Base-by-base conservation (phyloP, 2,888 invertebrate genomes). In the Latrodectus elegans region DNA sequence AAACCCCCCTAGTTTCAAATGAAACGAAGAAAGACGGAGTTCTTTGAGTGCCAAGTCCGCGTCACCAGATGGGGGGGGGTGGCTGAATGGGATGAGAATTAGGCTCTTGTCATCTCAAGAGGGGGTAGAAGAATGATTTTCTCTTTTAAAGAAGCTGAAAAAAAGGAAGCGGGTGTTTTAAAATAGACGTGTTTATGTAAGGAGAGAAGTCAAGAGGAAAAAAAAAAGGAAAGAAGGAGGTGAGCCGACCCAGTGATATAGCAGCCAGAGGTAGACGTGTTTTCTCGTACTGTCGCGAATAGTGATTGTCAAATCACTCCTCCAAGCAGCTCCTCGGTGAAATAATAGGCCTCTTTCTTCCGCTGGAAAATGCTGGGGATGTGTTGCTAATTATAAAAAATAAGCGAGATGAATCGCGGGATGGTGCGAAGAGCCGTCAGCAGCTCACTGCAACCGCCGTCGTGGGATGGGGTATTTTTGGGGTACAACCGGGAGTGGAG, bases 111-210 rank as follows among this genome's bases (percentile, higher is more conserved):
- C 52, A 65, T 65, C 60, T 65, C 17, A 22, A 15, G 26, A n/a
- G 60, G 60, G 60, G 60, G 60, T 11, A 15, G 12, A 10, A 60
- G 38, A 60, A 60, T 60, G 60, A 60, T 60, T 60, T 60, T 60
- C 60, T 60, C n/a, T 60, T n/a, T 15, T 15, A n/a, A 60, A 60
- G 60, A 60, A 60, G n/a, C n/a, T 12, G n/a, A 60, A 60, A 60
- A 60, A 60, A 60, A 55, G n/a, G 60, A 73, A 72, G 60, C 38
- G 79, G 60, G 6, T 22, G 65, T 81, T 87, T 71, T 67, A 87
- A 87, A 87, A 87, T 87, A 87, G 77, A 77, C 77, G 77, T 87
- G 81, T 81, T 87, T 87, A 81, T 81, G 68, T 72, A 73, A 87
- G 79, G 52, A 51, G 67, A 74, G 72, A 52, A 78, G 73, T 12